Conservation (phyloP, 2,888 invertebrate species). For the Drosophila phalerata region DNA sequence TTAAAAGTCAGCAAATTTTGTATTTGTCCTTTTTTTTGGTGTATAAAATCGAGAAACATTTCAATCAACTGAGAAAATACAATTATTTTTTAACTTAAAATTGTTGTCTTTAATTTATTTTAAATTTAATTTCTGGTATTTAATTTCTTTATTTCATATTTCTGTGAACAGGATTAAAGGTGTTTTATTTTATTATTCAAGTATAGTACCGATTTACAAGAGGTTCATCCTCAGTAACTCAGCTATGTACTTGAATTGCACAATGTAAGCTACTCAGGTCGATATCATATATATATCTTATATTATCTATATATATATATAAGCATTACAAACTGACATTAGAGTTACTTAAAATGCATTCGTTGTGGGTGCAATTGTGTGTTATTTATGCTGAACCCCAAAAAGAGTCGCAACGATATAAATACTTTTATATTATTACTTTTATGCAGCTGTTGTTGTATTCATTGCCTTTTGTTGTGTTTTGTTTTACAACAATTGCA, state of each 20-base stretch:
- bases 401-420: constrained; percentile 8
- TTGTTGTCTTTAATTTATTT: no score
- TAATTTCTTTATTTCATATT: no score
- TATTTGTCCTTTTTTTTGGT: neutral
- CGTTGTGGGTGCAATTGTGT: constrained; percentile 10
- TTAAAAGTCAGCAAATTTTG: neutral
- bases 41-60: neutral
- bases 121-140: no score
- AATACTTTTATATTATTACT: constrained; percentile 53
- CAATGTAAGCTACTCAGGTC: neutral
- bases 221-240: neutral
- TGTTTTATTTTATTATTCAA: neutral
- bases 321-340: constrained; percentile 14
- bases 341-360: constrained; percentile 17
- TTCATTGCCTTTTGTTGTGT: constrained; percentile 54
- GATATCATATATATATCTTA: neutral
- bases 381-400: constrained; percentile 31
- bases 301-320: no score
- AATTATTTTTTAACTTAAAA: no score
- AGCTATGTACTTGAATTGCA: neutral
- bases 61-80: neutral
- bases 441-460: constrained; percentile 69
- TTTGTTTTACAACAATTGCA: constrained; percentile 80
- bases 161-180: neutral
- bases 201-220: constrained; percentile 6